Evolutionary conservation across 2,888 invertebrate genomes (phyloP).

Genomic region (Drosophila kambysellisi): DNA sequence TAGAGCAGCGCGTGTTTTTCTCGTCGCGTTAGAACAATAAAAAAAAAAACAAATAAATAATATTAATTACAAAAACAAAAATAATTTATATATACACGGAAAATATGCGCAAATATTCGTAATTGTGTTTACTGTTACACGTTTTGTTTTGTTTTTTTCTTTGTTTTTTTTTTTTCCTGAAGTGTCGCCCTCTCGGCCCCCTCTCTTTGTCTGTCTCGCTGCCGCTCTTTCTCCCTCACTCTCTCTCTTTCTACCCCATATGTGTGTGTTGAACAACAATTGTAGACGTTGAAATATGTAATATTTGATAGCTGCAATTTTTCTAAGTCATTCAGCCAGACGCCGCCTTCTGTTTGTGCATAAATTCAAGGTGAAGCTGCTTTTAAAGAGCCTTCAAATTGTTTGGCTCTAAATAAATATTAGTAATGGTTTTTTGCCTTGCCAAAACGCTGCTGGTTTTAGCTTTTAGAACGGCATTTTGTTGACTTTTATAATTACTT

Average conservation of each 20-base stretch:
- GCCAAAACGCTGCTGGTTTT: slow-evolving; percentile 2
- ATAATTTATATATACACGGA: slow-evolving; percentile 14
- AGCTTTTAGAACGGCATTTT: slow-evolving; percentile 6
- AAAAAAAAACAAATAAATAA: slow-evolving; percentile 26
- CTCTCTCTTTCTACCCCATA: neutral
- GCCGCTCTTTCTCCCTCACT: neutral
- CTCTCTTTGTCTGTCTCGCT: neutral
- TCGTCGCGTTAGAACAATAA: slow-evolving; percentile 53
- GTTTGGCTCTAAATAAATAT: slow-evolving; percentile 3
- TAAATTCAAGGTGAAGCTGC: slow-evolving; percentile 52
- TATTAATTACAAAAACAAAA: slow-evolving; percentile 6
- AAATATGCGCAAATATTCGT: slow-evolving; percentile 56
- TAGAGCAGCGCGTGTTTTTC: slow-evolving; percentile 63
- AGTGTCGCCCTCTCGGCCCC: slow-evolving; percentile 20
- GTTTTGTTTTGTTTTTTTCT: slow-evolving; percentile 10
- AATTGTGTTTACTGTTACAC: slow-evolving; percentile 55
- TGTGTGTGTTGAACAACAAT: slow-evolving; percentile 45
- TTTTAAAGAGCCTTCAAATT: slow-evolving; percentile 13
- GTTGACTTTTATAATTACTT: neutral
- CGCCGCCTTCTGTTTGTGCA: slow-evolving; percentile 37
- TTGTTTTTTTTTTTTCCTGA: slow-evolving; percentile 22
- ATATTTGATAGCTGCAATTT: slow-evolving; percentile 40
- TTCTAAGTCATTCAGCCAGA: slow-evolving; percentile 44
- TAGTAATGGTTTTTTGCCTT: neutral
- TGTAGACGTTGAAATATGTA: slow-evolving; percentile 39